Percentiles rank a stretch among this genome's conserved stretches.
Evolutionary conservation across 2,113 vertebrate genomes (phyloP).

Genomic region (Spheniscus mendiculus): DNA sequence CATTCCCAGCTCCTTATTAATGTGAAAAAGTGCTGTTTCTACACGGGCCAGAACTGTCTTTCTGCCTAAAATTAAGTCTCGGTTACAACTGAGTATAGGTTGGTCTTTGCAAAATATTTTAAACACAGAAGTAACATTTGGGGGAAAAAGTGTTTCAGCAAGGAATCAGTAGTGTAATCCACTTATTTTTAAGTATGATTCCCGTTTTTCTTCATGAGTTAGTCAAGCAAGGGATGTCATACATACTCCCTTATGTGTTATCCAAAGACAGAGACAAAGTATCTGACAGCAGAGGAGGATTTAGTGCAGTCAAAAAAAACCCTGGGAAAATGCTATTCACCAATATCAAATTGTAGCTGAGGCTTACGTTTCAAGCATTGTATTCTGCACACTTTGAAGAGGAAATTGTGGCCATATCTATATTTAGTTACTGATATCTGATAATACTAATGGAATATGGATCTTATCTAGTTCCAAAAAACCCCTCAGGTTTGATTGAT

Average conservation of each 20-base stretch:
- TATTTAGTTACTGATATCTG: background rate
- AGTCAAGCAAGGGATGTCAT: background rate
- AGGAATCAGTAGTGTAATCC: background rate
- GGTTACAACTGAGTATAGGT: background rate
- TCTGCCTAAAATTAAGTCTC: background rate
- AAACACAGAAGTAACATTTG: background rate
- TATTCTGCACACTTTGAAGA: background rate
- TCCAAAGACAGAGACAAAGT: background rate
- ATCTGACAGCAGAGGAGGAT: background rate
- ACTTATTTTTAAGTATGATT: background rate
- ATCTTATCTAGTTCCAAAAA: background rate
- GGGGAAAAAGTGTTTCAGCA: background rate
- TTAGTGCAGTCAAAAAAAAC: background rate
- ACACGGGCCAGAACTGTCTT: background rate
- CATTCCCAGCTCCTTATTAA: background rate
- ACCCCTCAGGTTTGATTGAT: rapidly evolving
- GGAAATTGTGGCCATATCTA: background rate
- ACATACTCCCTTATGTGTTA: background rate
- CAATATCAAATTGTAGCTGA: background rate
- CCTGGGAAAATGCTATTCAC: background rate
- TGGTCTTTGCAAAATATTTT: background rate
- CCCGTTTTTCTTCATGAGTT: background rate
- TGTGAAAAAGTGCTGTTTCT: background rate
- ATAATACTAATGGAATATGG: background rate
- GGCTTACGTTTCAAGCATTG: background rate